phyloP scores from a whole-genome alignment of 2,888 invertebrate genomes.

The Poecilus cupreus region DNA sequence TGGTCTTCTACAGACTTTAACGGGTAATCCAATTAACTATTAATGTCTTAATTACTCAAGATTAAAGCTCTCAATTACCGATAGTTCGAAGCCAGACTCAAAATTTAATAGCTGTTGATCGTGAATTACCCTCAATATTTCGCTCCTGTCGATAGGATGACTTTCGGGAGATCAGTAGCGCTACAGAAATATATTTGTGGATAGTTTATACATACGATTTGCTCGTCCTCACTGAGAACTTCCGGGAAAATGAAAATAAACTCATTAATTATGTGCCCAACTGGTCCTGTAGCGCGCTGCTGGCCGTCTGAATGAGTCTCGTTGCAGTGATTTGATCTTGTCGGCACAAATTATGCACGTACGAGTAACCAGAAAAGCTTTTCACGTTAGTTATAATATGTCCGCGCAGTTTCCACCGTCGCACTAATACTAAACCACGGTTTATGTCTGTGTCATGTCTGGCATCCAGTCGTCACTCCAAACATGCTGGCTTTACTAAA shows the following conservation, averaged over 20 bases:
- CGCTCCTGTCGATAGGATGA: not conserved
- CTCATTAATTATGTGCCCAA: not conserved
- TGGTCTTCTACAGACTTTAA: constrained; percentile 31
- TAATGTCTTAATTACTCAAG: constrained; percentile 45
- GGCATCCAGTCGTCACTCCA: constrained; percentile 16
- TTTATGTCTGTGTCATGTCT: constrained; percentile 37
- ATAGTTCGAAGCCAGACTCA: constrained; percentile 32
- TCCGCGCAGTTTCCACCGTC: not conserved
- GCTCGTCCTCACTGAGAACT: no score
- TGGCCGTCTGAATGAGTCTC: not conserved
- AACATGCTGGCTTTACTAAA: constrained; percentile 7
- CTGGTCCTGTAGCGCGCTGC: not conserved
- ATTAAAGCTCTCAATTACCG: constrained; percentile 44
- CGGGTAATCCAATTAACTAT: constrained; percentile 40
- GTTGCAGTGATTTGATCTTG: constrained; percentile 42
- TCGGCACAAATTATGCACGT: constrained; percentile 47
- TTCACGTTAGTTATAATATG: constrained; percentile 45
- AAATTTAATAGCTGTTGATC: constrained; percentile 32
- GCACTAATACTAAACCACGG: constrained; percentile 28
- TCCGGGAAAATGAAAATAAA: no score
- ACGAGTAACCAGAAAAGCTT: constrained; percentile 42
- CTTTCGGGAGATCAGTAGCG: not conserved
- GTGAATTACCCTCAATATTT: not conserved
- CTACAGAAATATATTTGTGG: no score
- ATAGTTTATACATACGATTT: no score